These are phyloP conservation scores for Accipiter cooperii DNA, from an alignment of 2,113 vertebrate genomes.

Conservation along the genomic window DNA sequence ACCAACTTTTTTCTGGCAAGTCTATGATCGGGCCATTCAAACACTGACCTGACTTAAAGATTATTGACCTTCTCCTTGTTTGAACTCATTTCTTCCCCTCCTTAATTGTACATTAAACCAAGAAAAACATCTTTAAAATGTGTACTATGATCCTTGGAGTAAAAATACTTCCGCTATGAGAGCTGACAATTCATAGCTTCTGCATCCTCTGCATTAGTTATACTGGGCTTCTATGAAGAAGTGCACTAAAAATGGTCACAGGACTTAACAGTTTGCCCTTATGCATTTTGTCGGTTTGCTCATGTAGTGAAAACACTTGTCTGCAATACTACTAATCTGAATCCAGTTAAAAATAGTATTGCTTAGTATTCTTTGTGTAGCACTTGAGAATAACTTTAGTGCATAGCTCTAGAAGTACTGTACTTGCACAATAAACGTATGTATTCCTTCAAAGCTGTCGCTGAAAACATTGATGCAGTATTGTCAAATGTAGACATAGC, in stretches of 20 bases:
- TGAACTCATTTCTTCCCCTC: constrained; percentile 25
- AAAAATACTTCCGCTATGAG: constrained; percentile 45
- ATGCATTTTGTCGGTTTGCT: constrained; percentile 29
- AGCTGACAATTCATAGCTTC: constrained; percentile 29
- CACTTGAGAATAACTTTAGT: neutral
- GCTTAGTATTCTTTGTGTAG: neutral
- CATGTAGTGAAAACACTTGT: constrained; percentile 6
- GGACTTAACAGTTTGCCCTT: constrained; percentile 27
- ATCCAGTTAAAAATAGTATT: constrained; percentile 31
- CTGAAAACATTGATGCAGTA: neutral
- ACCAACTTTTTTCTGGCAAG: neutral
- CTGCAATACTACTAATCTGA: neutral
- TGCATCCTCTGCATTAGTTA: constrained; percentile 38
- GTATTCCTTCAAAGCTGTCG: neutral
- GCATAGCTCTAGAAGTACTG: neutral
- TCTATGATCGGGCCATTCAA: neutral
- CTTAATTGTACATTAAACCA: constrained; percentile 6
- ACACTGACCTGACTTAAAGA: neutral
- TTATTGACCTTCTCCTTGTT: constrained; percentile 10
- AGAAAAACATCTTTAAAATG: constrained; percentile 44
- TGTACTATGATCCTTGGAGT: constrained; percentile 34
- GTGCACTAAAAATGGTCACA: constrained; percentile 47
- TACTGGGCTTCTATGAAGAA: constrained; percentile 45
- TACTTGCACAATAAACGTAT: neutral
- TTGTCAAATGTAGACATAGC: rapidly evolving